These are phyloP conservation scores for Tenualosa ilisha DNA, from an alignment of 2,797 vertebrate genomes.

Conservation along the genomic window DNA sequence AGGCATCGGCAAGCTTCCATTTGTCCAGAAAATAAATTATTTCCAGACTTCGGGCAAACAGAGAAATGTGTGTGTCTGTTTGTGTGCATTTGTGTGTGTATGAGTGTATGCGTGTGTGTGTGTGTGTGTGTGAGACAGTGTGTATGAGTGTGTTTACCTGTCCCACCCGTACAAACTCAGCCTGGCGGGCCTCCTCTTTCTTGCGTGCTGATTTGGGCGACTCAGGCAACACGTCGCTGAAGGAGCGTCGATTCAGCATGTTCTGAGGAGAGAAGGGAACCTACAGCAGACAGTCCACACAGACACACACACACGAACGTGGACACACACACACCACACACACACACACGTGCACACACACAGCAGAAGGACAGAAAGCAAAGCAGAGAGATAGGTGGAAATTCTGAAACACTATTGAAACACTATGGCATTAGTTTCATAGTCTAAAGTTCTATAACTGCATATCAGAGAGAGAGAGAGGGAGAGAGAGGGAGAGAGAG, in stretches of 20 bases:
- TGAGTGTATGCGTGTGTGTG: not conserved
- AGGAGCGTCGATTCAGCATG: constrained; percentile 95
- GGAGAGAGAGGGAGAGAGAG: not conserved
- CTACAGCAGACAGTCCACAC: constrained; percentile 68
- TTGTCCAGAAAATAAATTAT: too few relatives aligned
- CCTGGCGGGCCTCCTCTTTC: constrained; percentile 95
- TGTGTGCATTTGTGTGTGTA: not conserved
- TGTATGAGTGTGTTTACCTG: constrained; percentile 75
- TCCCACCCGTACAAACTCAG: constrained; percentile 93
- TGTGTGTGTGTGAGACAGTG: not conserved
- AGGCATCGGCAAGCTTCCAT: too few relatives aligned
- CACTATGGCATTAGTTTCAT: not conserved
- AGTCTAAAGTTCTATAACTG: not conserved
- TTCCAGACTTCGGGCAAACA: too few relatives aligned
- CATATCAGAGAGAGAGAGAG: not conserved
- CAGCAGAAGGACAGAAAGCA: constrained; percentile 2
- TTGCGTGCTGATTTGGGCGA: constrained; percentile 95
- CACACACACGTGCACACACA: not conserved
- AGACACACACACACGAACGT: constrained; percentile 27
- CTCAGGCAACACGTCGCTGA: constrained; percentile 95
- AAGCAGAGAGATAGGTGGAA: not conserved
- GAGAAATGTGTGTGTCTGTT: not conserved
- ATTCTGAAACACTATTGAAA: not conserved
- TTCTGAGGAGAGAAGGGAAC: constrained; percentile 88
- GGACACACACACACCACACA: constrained; percentile 42